These are phyloP conservation scores for Euphysa ruthae DNA, from an alignment of 30 jellyfish, hydroid and myxozoan species.

Conservation along the genomic window DNA sequence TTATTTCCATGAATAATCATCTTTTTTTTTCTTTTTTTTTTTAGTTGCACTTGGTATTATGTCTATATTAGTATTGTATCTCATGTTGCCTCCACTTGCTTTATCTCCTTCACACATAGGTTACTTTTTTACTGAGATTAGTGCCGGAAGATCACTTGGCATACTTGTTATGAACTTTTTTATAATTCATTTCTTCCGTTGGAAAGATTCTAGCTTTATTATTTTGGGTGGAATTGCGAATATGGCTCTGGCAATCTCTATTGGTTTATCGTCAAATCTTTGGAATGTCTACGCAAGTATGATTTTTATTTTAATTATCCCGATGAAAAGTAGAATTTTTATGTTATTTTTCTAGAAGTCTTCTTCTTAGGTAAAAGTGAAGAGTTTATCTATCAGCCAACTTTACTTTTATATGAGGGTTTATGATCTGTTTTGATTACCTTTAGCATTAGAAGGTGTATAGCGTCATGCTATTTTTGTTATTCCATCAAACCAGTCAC, in stretches of 20 bases:
- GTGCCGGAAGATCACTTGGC: slow-evolving; percentile 54
- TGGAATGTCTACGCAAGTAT: slow-evolving; percentile 79
- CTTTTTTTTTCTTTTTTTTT: not conserved
- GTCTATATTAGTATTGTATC: slow-evolving; percentile 42
- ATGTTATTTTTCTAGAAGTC: no score
- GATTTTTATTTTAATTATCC: no score
- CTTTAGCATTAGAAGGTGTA: no score
- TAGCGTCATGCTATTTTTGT: no score
- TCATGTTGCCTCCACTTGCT: slow-evolving; percentile 61
- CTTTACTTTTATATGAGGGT: no score
- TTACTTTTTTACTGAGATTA: slow-evolving; percentile 38
- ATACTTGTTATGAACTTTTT: slow-evolving; percentile 46
- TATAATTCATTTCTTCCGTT: slow-evolving; percentile 26
- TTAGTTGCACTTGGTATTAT: slow-evolving; percentile 60
- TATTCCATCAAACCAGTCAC: no score
- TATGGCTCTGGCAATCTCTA: slow-evolving; percentile 19
- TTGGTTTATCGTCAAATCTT: slow-evolving; percentile 45
- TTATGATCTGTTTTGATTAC: no score
- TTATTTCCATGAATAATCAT: not conserved
- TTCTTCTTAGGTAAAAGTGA: no score
- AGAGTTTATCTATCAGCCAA: no score
- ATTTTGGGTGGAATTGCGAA: slow-evolving; percentile 33
- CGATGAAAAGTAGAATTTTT: no score
- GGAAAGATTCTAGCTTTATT: slow-evolving; percentile 48
- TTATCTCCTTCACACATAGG: slow-evolving; percentile 82